Evolutionary conservation across 2,113 vertebrate species (phyloP).

Genomic region (Labeo rohita): DNA sequence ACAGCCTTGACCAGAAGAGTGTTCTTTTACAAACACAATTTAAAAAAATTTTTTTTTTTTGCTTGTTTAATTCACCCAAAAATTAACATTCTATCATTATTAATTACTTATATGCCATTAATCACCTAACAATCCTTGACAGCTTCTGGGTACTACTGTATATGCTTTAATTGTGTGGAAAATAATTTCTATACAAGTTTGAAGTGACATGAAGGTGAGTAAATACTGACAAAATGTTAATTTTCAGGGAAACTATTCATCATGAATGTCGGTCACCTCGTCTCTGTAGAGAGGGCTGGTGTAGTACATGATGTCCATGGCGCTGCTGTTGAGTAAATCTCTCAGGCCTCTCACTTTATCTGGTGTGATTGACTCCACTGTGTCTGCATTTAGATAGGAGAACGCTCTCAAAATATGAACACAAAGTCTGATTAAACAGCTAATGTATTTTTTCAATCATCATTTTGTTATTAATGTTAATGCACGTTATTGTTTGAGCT

Average conservation of each 20-base stretch:
- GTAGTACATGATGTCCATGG: conserved; percentile 99
- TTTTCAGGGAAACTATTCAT: background rate
- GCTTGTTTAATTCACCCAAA: too few species aligned
- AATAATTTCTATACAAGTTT: background rate
- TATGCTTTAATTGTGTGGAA: background rate
- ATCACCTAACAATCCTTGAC: background rate
- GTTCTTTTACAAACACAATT: too few species aligned
- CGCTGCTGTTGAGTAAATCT: conserved; percentile 97
- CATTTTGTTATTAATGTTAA: background rate
- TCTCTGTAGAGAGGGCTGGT: conserved; percentile 84
- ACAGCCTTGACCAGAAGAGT: too few species aligned
- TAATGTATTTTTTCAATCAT: background rate
- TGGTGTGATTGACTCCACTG: conserved; percentile 96
- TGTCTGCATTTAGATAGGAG: conserved; percentile 77
- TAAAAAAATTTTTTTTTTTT: too few species aligned
- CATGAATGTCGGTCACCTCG: conserved; percentile 41
- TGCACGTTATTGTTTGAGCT: background rate
- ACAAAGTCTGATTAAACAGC: background rate
- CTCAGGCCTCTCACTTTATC: conserved; percentile 96
- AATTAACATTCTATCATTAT: background rate
- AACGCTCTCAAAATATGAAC: background rate
- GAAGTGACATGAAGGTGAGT: too few species aligned
- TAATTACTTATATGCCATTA: background rate
- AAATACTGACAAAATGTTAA: background rate
- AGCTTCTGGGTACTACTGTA: background rate